Conservation (phyloP, 2,113 vertebrate species). For the human (Homo sapiens) region DNA sequence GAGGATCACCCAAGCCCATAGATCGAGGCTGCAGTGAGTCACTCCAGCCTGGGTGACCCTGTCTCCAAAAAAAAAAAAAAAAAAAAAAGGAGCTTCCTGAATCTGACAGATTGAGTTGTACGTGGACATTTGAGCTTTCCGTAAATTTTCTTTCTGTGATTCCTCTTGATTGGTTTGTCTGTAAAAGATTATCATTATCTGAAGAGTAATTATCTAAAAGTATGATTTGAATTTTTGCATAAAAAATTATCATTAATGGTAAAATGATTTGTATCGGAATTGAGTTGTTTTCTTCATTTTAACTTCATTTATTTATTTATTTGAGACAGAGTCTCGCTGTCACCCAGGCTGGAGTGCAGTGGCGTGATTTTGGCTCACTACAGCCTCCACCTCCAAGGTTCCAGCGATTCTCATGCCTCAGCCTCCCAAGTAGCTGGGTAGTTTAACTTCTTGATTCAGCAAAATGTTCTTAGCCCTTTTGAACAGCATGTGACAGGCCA, state of each 20-base stretch:
- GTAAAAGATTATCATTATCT: background rate
- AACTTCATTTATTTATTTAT: no score
- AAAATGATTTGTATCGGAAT: background rate
- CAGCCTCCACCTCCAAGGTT: no score
- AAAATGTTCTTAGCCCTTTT: background rate
- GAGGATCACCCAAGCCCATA: no score
- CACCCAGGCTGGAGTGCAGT: no score
- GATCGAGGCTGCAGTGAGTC: no score
- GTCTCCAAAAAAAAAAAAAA: no score
- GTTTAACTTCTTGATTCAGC: background rate
- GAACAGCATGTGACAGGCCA: background rate
- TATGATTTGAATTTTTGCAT: background rate
- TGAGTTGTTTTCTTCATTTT: background rate
- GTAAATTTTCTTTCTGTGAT: background rate
- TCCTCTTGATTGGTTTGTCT: conserved; percentile 3
- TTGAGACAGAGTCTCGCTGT: no score
- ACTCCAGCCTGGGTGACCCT: no score
- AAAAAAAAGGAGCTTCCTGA: background rate
- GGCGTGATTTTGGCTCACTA: no score
- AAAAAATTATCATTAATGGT: background rate
- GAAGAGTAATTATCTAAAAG: background rate
- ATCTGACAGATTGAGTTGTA: background rate
- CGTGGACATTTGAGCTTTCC: background rate
- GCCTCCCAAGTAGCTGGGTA: no score
- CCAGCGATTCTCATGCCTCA: no score